phyloP scores from a whole-genome alignment of 1,140 invertebrate species.

The Anadara kagoshimensis region DNA sequence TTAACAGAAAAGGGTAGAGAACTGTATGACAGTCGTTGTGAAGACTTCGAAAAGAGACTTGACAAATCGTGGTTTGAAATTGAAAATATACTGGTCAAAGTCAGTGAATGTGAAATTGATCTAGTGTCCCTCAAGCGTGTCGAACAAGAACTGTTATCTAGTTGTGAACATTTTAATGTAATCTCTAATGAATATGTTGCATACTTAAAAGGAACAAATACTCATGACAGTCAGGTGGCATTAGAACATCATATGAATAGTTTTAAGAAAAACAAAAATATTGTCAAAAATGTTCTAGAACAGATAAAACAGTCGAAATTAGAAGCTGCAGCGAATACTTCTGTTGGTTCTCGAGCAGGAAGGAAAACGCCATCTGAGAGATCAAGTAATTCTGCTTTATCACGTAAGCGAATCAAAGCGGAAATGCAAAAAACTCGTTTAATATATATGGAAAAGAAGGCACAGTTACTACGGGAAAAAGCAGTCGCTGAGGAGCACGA shows the following conservation, averaged over 20 bases:
- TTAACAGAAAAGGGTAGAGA: not conserved
- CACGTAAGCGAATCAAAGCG: not conserved
- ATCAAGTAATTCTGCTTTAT: not conserved
- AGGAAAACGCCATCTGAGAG: not conserved
- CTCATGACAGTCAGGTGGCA: not conserved
- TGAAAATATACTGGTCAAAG: not conserved
- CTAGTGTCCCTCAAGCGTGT: not conserved
- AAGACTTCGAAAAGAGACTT: not conserved
- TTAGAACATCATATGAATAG: not conserved
- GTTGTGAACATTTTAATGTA: not conserved
- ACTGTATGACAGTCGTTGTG: not conserved
- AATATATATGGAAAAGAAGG: constrained; percentile 5
- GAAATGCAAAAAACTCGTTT: constrained; percentile 7
- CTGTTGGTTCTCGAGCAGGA: not conserved
- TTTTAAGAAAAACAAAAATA: not conserved
- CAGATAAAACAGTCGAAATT: constrained; percentile 4
- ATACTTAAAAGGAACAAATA: not conserved
- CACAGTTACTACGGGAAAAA: constrained; percentile 14
- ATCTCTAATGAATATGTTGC: not conserved
- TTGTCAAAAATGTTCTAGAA: not conserved
- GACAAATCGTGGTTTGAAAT: not conserved
- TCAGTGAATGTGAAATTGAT: not conserved
- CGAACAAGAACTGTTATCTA: not conserved
- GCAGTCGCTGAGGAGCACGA: constrained; percentile 3
- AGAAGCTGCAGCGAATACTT: not conserved